These are phyloP conservation scores for Vanessa cardui DNA, from an alignment of 2,888 invertebrate species.

Conservation along the genomic window DNA sequence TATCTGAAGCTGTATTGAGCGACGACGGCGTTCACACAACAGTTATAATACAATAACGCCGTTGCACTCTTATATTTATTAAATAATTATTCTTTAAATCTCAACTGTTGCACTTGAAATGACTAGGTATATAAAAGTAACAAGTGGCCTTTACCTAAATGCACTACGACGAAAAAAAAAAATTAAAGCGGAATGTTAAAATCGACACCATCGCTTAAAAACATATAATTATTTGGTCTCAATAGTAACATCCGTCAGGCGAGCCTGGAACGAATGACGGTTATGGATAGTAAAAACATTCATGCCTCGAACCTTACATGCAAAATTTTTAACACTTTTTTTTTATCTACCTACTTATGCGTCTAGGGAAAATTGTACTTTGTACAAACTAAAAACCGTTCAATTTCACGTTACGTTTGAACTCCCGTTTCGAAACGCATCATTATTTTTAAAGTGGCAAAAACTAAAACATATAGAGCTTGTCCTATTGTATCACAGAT, in stretches of 20 bases:
- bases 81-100: constrained; percentile 71
- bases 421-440: constrained; percentile 58
- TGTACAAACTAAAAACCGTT: constrained; percentile 79
- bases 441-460: constrained; percentile 63
- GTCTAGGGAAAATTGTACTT: constrained; percentile 82
- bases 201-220: constrained; percentile 80
- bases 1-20: constrained; percentile 29
- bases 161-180: constrained; percentile 61
- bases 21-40: constrained; percentile 56
- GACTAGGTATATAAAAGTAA: constrained; percentile 81
- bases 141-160: constrained; percentile 77
- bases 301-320: constrained; percentile 72
- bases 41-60: constrained; percentile 73
- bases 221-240: constrained; percentile 83
- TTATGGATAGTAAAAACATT: constrained; percentile 68
- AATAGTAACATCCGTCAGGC: constrained; percentile 78
- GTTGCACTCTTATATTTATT: constrained; percentile 54
- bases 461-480: constrained; percentile 63
- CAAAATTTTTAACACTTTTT: constrained; percentile 52
- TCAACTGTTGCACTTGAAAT: constrained; percentile 81
- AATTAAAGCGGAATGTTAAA: constrained; percentile 78
- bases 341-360: constrained; percentile 81
- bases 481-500: constrained; percentile 81
- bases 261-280: constrained; percentile 67
- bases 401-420: constrained; percentile 67